Percentiles rank a stretch among this genome's conserved stretches.
phyloP scores from a whole-genome alignment of 2,888 invertebrate species.

The Leucania comma region DNA sequence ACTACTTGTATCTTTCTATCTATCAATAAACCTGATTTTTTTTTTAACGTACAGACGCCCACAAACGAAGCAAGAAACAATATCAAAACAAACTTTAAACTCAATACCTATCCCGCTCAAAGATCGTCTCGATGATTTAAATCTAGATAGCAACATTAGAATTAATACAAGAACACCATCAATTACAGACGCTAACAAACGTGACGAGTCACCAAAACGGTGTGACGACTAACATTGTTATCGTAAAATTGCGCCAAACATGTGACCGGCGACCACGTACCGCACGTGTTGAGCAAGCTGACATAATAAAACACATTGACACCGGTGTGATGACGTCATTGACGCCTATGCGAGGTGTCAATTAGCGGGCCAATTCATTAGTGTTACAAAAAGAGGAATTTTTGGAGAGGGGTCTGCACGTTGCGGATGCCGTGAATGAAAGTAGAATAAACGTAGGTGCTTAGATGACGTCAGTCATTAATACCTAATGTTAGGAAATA shows the following conservation, averaged over 20 bases:
- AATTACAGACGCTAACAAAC: constrained; percentile 30
- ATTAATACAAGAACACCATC: constrained; percentile 1
- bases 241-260: constrained; percentile 46
- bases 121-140: neutral
- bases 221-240: constrained; percentile 49
- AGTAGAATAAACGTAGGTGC: neutral
- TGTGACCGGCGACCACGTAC: constrained; percentile 48
- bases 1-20: no score
- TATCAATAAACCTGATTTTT: no score
- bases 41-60: constrained; percentile 21
- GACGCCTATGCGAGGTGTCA: constrained; percentile 9
- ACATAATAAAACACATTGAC: constrained; percentile 60
- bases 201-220: constrained; percentile 42
- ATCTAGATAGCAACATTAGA: neutral
- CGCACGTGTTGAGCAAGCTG: constrained; percentile 55
- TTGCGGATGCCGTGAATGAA: constrained; percentile 14
- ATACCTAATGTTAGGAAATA: no score
- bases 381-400: constrained; percentile 1
- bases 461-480: no score
- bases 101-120: neutral
- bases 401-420: constrained; percentile 11
- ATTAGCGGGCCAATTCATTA: constrained; percentile 27
- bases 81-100: neutral
- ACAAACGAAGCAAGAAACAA: constrained; percentile 16
- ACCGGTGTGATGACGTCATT: constrained; percentile 44